Evolutionary conservation across 2,797 vertebrate species (phyloP), one percentile per base, ranked within the genome.

Genomic region (Silurus lanzhouensis): DNA sequence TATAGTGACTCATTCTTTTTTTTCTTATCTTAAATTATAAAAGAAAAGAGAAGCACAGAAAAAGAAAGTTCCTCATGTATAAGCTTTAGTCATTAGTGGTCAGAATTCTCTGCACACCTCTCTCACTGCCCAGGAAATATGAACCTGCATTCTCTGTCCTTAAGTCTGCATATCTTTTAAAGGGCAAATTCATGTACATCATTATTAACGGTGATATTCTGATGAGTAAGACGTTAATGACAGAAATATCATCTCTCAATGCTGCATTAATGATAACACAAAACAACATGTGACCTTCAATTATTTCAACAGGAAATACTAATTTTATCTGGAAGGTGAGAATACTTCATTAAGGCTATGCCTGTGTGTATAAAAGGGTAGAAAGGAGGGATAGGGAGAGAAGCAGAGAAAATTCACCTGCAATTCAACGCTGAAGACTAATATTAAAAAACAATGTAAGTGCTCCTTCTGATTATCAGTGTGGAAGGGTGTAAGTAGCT

Each of bases 311-410:
- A 66, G 19, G 27, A 87, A 85, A 78, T 81, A 80, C 25, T 58
- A 12, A 77, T 60, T 89, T 89, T 78, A 46, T 61, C 38, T 17
- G 81, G 86, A 85, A 67, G 78, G 61, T 76, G 55, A 6, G 44
- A 87, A 84, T 75, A 85, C 72, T 80, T 75, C 7, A 20, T 17
- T 52, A 20, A 25, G 52, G 55, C 25, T 76, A 76, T 80, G 63
- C 19, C 15, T 67, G 58, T 19, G 48, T 74, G 58, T 88, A 88
- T 88, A 88, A 88, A 88, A 85, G 71, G 74, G 67, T 4, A 76
- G 57, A 27, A 25, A 46, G 20, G n/a, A 57, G 15, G n/a, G 58
- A 60, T 81, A 52, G 46, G 17, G 38, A 76, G 64, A 84, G 38
- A 79, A 58, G 78, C 74, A 48, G 10, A 70, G 12, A 48, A 61